Conservation (phyloP, 2,888 invertebrate genomes). For the Helicoverpa assulta region DNA sequence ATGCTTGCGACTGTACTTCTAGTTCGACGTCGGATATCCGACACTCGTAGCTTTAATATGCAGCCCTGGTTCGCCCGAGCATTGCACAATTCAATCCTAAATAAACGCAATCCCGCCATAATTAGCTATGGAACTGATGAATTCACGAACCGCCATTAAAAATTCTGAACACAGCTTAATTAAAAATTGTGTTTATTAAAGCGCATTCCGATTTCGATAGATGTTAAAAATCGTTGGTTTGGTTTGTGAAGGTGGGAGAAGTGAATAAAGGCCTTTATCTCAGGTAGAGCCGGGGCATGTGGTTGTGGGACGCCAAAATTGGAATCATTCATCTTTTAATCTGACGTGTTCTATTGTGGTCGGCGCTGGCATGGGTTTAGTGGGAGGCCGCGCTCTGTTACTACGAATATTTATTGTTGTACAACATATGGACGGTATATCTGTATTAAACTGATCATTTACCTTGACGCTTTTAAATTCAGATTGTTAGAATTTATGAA, state of each 20-base stretch:
- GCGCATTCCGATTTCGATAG: constrained; percentile 64
- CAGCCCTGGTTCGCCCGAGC: constrained; percentile 74
- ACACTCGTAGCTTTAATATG: constrained; percentile 84
- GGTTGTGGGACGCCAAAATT: constrained; percentile 79
- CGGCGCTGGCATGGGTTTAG: constrained; percentile 72
- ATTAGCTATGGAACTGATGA: constrained; percentile 86
- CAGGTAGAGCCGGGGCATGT: constrained; percentile 73
- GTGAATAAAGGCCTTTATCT: constrained; percentile 73
- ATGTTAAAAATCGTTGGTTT: constrained; percentile 57
- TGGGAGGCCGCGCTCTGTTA: constrained; percentile 66
- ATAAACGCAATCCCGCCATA: constrained; percentile 84
- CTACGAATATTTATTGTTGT: constrained; percentile 72
- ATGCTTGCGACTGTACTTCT: constrained; percentile 77
- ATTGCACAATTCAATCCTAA: constrained; percentile 85
- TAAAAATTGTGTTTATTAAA: constrained; percentile 76
- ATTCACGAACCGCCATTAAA: constrained; percentile 79
- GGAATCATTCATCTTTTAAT: constrained; percentile 89
- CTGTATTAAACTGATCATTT: constrained; percentile 50
- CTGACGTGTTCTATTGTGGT: constrained; percentile 88
- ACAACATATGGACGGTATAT: constrained; percentile 59
- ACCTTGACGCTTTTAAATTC: constrained; percentile 56
- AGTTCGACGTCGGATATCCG: constrained; percentile 85
- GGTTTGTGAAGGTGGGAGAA: constrained; percentile 51
- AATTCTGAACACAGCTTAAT: constrained; percentile 78
- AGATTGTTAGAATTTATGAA: constrained; percentile 32